Evolutionary conservation across 2,888 invertebrate species (phyloP).

Genomic region (Ctena decussata): DNA sequence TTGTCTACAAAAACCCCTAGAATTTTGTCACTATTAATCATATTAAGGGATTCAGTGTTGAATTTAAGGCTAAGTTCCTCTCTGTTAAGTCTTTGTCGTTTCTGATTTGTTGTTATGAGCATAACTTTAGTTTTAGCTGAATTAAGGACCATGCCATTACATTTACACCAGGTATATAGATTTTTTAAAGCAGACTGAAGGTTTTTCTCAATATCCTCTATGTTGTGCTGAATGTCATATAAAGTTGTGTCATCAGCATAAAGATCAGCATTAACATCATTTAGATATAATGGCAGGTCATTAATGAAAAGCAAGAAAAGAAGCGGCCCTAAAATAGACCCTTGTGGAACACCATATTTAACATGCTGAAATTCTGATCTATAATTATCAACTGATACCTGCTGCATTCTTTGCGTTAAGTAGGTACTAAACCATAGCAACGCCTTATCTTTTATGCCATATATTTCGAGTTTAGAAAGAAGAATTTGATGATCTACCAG

Average conservation of each 20-base stretch:
- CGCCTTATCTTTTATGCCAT: neutral
- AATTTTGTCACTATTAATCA: neutral
- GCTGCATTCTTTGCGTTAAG: neutral
- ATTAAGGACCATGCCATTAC: slow-evolving; percentile 2
- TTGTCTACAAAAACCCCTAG: neutral
- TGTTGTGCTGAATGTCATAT: neutral
- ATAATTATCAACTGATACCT: neutral
- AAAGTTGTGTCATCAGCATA: slow-evolving; percentile 10
- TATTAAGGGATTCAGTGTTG: neutral
- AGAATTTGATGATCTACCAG: neutral
- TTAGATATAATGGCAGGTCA: neutral
- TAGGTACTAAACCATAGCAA: neutral
- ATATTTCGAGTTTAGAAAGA: neutral
- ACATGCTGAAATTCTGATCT: neutral
- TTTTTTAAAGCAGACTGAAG: neutral
- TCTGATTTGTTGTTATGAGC: neutral
- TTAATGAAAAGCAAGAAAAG: neutral
- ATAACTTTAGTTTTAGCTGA: slow-evolving; percentile 2
- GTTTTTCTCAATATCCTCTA: neutral
- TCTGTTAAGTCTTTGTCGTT: neutral
- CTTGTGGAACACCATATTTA: neutral
- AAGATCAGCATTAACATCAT: neutral
- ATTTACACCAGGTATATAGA: neutral
- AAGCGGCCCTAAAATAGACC: neutral
- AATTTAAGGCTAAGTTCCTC: neutral